Evolutionary conservation across 2,888 invertebrate genomes (phyloP).

Genomic region (Apodemia zela): DNA sequence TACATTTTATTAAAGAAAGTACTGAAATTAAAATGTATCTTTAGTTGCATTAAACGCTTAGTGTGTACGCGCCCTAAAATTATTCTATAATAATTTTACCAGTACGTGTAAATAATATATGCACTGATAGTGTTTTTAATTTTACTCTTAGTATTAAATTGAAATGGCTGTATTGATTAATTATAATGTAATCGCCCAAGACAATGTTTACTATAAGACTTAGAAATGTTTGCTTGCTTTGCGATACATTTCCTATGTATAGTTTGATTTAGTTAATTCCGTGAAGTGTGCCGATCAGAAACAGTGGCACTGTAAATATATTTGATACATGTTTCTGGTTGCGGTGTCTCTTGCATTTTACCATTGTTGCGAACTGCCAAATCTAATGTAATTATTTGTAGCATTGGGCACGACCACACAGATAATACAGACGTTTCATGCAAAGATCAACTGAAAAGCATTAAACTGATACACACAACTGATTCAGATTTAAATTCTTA

Average conservation of each 20-base stretch:
- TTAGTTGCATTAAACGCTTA: slow-evolving; percentile 20
- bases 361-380: slow-evolving; percentile 78
- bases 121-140: slow-evolving; percentile 74
- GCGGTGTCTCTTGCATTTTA: slow-evolving; percentile 73
- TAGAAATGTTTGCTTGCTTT: slow-evolving; percentile 46
- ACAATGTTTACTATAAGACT: slow-evolving; percentile 33
- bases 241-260: slow-evolving; percentile 48
- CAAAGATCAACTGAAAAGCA: not conserved
- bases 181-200: slow-evolving; percentile 48
- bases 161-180: slow-evolving; percentile 64
- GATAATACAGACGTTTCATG: slow-evolving; percentile 26
- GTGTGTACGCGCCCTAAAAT: slow-evolving; percentile 40
- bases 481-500: too few relatives aligned
- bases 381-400: slow-evolving; percentile 74
- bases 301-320: slow-evolving; percentile 63
- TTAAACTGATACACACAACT: not conserved
- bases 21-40: not conserved
- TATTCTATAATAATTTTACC: slow-evolving; percentile 53
- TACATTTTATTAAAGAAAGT: not conserved
- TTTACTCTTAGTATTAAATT: slow-evolving; percentile 51
- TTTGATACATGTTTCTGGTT: slow-evolving; percentile 60
- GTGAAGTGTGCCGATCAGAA: slow-evolving; percentile 36
- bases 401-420: slow-evolving; percentile 35
- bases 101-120: slow-evolving; percentile 52
- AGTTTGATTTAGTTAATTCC: slow-evolving; percentile 42